Evolutionary conservation across 2,797 vertebrate genomes (phyloP), one percentile per base, ranked within the genome.

Genomic region (Acanthurus lineatus): DNA sequence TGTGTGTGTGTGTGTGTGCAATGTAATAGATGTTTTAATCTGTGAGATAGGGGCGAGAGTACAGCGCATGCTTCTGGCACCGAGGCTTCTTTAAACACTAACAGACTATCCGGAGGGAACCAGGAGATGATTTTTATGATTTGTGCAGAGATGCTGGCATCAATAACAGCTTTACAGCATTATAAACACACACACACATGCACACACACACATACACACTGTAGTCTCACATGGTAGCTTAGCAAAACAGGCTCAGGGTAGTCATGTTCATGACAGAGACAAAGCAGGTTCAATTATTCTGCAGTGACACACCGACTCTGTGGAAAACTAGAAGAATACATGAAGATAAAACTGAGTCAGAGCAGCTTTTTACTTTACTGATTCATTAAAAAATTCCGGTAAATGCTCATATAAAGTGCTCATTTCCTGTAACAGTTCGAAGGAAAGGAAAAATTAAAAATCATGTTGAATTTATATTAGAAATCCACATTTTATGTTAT

Each of bases 11-110:
- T 61, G 67, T 62, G 52, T 28, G 0, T 10, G 47, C 12, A 0
- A 15, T 62, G 62, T 84, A 83, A 91, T 86, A 63, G 79, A 83
- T 76, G 77, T 69, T 82, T 83, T 87, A 89, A 88, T 89, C 86
- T 86, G 59, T 25, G 38, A 70, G 61, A 88, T 3, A 32, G 62
- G 57, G 51, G 32, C 48, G 3, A 54, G 9, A 45, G 15, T 8
- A 9, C 63, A 73, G 40, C 6, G 5, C 32, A 42, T 49, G 65
- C 74, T 69, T 54, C 47, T 45, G 48, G 82, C 48, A 9, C 22
- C 20, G 69, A 52, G 19, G 28, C 49, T 60, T 63, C 84, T 71
- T 44, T 25, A 25, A 60, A 65, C 76, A 35, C 54, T 71, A 63
- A 80, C 84, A 85, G 59, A 71, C 38, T 42, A 48, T 54, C 69